Evolutionary conservation across 30 jellyfish, hydroid and myxozoan species (phyloP), one percentile per base, ranked within the genome.

Genomic region (Morbakka virulenta): DNA sequence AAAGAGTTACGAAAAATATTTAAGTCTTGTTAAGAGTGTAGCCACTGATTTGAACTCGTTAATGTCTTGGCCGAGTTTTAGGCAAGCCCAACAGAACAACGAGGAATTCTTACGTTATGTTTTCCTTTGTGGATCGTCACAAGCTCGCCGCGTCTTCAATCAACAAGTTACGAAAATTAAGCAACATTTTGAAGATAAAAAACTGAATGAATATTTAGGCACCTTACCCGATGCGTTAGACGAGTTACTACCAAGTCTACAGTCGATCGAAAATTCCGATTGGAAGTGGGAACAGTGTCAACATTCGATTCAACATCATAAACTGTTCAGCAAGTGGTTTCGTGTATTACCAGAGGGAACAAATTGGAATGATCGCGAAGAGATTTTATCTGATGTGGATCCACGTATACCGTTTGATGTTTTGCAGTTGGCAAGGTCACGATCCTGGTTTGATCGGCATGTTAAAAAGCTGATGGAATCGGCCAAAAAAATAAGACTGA

Each of bases 281-380:
- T 93, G 99, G 99, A 93, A 93, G 47, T 93, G 99, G 99, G 99
- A 93, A 52, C 35, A 26, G 9, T 93, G 99, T 72, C 96, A 86
- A 52, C 88, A 86, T 17, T 94, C 99, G 4, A 93, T 93, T n/a
- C 86, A 82, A 72, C 50, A 75, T 41, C 97, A 93, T 52, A 86
- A 81, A 41, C 80, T 72, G 4, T 93, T 93, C 69, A 95, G 77
- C 21, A 86, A 93, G 30, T 81, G 97, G 78, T 93, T 93, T 48
- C 88, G 88, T 22, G 41, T 52, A 11, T 86, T 93, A 3, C 93
- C 94, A 13, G 81, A 85, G 35, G 96, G 89, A 1, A 93, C 77
- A 9, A 76, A 61, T 9, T 93, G 99, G 99, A 86, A 93, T 50
- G 95, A 95, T 52, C 86, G 88, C 0, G 96, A 93, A 36, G 97